A percentile compares a stretch with the other conserved stretches of the same genome.
phyloP scores from a whole-genome alignment of 2,113 vertebrate species.

The Cebus imitator region DNA sequence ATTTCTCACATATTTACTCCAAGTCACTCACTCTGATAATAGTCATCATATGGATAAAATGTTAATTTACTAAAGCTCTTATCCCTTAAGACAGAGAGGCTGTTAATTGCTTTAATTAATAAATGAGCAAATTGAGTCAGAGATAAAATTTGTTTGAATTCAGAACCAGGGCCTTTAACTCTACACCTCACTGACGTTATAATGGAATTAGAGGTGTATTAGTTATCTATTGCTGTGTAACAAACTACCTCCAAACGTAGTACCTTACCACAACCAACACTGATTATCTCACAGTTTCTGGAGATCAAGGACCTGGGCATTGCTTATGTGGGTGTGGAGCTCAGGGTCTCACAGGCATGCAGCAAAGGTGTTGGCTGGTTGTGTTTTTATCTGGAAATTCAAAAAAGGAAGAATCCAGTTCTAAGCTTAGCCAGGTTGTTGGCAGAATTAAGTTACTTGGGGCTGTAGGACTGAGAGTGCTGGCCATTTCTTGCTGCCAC shows the following conservation, averaged over 20 bases:
- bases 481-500: background rate
- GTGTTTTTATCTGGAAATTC: background rate
- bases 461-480: rapidly evolving
- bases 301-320: too few species aligned
- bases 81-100: background rate
- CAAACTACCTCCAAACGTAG: too few species aligned
- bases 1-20: background rate
- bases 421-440: background rate
- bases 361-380: rapidly evolving
- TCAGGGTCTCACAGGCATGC: background rate
- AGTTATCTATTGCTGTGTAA: background rate
- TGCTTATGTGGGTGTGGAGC: rapidly evolving
- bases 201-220: too few species aligned
- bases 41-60: background rate
- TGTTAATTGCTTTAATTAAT: background rate
- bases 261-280: background rate
- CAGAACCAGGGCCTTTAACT: background rate
- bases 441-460: too few species aligned
- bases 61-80: background rate
- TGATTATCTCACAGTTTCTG: too few species aligned
- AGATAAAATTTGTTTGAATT: background rate
- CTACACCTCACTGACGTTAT: rapidly evolving
- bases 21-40: background rate
- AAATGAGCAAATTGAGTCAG: background rate
- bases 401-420: too few species aligned